A percentile compares a stretch with the other conserved stretches of the same genome.
phyloP scores from a whole-genome alignment of 2,113 vertebrate genomes.

The Erythrocercus mccallii region DNA sequence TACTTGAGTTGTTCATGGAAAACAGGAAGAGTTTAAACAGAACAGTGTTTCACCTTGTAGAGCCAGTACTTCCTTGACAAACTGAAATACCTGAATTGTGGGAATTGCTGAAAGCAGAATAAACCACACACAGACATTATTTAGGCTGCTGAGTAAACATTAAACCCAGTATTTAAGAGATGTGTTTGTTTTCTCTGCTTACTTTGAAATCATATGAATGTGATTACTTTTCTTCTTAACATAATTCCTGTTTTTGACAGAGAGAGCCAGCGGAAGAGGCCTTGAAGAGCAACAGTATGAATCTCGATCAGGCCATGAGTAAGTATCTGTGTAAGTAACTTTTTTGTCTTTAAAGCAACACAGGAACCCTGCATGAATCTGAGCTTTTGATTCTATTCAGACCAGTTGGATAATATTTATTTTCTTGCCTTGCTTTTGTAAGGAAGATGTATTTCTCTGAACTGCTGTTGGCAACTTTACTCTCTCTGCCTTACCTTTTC shows the following conservation, averaged over 20 bases:
- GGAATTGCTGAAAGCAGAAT: background rate
- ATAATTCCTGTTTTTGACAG: constrained; percentile 66
- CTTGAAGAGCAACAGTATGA: constrained; percentile 97
- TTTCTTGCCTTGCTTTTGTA: background rate
- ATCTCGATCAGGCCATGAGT: constrained; percentile 99
- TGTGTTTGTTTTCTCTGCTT: background rate
- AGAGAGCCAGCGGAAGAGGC: constrained; percentile 99
- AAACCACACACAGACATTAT: background rate
- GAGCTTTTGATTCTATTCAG: background rate
- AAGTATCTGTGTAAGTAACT: constrained; percentile 66
- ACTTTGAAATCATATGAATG: background rate
- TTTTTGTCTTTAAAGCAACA: background rate
- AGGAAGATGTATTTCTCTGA: background rate
- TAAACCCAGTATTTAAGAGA: background rate
- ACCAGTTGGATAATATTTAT: background rate
- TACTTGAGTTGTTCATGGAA: background rate
- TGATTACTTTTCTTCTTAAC: background rate
- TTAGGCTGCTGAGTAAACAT: background rate
- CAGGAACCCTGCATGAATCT: background rate
- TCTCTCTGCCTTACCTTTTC: background rate
- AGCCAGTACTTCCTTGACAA: background rate
- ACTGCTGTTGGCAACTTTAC: background rate
- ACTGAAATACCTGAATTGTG: background rate
- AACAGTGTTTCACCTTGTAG: background rate
- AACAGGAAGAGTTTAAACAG: background rate